These are phyloP conservation scores for Phrynosoma platyrhinos DNA, from an alignment of 2,113 vertebrate genomes.

Conservation along the genomic window DNA sequence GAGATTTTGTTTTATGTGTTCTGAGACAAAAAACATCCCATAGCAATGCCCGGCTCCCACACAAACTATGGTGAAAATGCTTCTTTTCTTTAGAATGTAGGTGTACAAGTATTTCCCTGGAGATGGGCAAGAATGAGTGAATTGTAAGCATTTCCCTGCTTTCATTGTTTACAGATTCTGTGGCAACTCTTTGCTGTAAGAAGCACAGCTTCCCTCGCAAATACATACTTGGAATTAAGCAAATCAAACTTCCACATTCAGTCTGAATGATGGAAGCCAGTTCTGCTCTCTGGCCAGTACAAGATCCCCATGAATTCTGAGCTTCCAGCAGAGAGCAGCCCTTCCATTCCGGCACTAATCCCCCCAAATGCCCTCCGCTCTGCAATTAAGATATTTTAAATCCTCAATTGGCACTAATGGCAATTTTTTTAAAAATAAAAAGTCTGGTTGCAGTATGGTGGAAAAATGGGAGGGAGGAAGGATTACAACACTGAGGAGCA, in stretches of 20 bases:
- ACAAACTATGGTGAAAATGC: conserved; percentile 24
- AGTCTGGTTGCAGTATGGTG: too few relatives aligned
- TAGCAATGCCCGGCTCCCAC: background rate
- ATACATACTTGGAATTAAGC: background rate
- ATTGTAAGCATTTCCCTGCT: background rate
- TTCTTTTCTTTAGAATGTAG: conserved; percentile 17
- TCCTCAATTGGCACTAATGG: too few relatives aligned
- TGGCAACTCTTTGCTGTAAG: background rate
- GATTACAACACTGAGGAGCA: too few relatives aligned
- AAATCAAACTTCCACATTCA: background rate
- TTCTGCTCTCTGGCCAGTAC: background rate
- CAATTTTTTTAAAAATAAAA: too few relatives aligned
- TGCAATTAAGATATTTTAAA: too few relatives aligned
- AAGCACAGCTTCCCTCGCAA: background rate
- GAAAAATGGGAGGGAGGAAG: background rate
- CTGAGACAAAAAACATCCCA: conserved; percentile 7
- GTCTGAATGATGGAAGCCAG: background rate
- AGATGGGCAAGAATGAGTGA: background rate
- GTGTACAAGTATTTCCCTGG: conserved; percentile 1
- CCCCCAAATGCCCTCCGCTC: too few relatives aligned
- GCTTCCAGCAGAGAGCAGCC: background rate
- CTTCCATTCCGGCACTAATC: too few relatives aligned
- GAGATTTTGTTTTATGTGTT: background rate
- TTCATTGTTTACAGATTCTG: background rate
- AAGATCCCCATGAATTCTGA: background rate